Conservation (phyloP, 2,797 vertebrate genomes). For the Arvicola amphibius region DNA sequence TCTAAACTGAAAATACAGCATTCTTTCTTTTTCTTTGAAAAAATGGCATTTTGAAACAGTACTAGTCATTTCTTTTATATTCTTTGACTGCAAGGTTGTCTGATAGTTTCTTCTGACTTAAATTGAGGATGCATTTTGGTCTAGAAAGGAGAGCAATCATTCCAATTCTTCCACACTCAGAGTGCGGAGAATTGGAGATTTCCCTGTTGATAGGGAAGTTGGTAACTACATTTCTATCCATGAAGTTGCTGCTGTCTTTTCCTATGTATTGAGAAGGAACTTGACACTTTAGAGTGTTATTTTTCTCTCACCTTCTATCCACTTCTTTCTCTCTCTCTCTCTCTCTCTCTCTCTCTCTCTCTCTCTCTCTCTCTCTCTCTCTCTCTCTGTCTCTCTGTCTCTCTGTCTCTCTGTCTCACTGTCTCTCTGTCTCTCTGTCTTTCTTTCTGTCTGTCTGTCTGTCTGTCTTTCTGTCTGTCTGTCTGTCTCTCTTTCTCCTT, state of each 20-base stretch:
- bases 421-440: accelerated
- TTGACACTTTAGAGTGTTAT: not conserved
- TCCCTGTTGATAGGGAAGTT: not conserved
- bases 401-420: no score
- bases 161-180: not conserved
- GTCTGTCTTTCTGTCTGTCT: accelerated
- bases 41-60: constrained; percentile 41
- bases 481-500: no score
- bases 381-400: accelerated
- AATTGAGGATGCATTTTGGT: not conserved
- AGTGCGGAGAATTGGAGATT: not conserved
- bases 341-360: accelerated
- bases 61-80: not conserved
- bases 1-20: not conserved
- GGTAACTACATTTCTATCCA: not conserved
- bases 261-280: not conserved
- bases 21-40: not conserved
- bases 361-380: accelerated
- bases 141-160: not conserved
- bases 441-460: accelerated
- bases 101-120: not conserved
- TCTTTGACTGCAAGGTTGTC: not conserved
- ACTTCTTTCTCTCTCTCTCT: no score
- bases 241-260: not conserved
- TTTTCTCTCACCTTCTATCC: not conserved